A percentile compares a stretch with the other conserved stretches of the same genome.
Conservation (phyloP, 2,797 vertebrate species). For the Epinephelus malabaricus region DNA sequence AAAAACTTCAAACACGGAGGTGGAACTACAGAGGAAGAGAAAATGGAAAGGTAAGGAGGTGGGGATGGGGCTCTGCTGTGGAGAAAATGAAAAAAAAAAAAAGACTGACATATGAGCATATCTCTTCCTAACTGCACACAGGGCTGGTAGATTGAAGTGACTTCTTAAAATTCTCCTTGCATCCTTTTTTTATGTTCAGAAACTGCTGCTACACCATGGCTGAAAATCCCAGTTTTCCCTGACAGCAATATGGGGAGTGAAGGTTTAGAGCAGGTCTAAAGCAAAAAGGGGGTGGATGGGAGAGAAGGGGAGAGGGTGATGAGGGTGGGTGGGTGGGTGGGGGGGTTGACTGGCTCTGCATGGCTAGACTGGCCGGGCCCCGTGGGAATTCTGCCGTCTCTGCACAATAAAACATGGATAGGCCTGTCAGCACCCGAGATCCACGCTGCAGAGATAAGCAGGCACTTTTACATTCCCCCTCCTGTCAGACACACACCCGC, state of each 20-base stretch:
- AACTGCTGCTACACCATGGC: conserved; percentile 23
- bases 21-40: conserved; percentile 18
- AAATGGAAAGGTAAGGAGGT: conserved; percentile 2
- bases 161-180: conserved; percentile 35
- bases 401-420: conserved; percentile 83
- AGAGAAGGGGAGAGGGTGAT: conserved; percentile 1
- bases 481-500: conserved; percentile 35
- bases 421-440: conserved; percentile 81
- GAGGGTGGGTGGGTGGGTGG: neutral
- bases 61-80: conserved; percentile 2
- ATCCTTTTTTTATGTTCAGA: conserved; percentile 33
- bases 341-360: conserved; percentile 50
- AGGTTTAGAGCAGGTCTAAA: conserved; percentile 29
- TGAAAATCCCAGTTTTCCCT: conserved; percentile 6
- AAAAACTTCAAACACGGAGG: conserved; percentile 39
- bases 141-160: conserved; percentile 32
- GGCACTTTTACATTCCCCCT: conserved; percentile 58
- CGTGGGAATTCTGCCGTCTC: conserved; percentile 68
- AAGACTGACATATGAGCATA: conserved; percentile 13
- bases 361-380: conserved; percentile 73
- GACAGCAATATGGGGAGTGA: conserved; percentile 26
- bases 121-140: conserved; percentile 9
- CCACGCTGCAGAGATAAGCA: conserved; percentile 75
- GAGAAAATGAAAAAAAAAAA: neutral
- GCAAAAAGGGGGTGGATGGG: conserved; percentile 13